Evolutionary conservation across 2,888 invertebrate species (phyloP), one percentile per base, ranked within the genome.

Genomic region (Stenurella melanura): DNA sequence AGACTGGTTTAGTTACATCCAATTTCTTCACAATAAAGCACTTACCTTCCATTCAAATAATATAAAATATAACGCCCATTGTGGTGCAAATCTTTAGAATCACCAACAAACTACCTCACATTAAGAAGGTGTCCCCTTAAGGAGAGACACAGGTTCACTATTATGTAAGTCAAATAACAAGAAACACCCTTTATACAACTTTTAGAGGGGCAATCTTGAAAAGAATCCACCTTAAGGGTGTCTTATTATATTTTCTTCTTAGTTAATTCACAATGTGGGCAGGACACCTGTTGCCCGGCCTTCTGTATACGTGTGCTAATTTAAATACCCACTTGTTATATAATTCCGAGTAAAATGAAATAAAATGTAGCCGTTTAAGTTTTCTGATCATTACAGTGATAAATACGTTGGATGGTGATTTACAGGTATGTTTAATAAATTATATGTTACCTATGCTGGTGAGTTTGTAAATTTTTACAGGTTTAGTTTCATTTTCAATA

Each of bases 211-310:
- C 18, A 56, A 38, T 75, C 78, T 78, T 82, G 76, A 82, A 83
- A 80, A 80, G 81, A 81, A 78, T 80, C 56, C 81, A 78, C 81
- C 81, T 82, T 80, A 82, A 78, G 79, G 80, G 81, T 76, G 82
- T 80, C 83, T 82, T 82, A 81, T 83, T 81, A 81, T 81, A 73
- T 54, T 72, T 72, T 72, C 61, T 54, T 63, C 63, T 63, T 61
- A 61, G 61, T 54, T 72, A 63, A 50, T 54, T 72, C 54, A 50
- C 63, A 61, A 38, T 60, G 18, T 61, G 54, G 34, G 34, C 19
- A 54, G 30, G 7, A 63, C 72, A 72, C 61, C 61, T 72, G 72
- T 72, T 61, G 63, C 72, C 71, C 63, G 17, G 11, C 60, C 42
- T 70, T 60, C 30, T 58, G 15, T 18, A 9, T 58, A 54, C 67